Evolutionary conservation across 1,140 invertebrate genomes (phyloP).

Genomic region (Plodia interpunctella): DNA sequence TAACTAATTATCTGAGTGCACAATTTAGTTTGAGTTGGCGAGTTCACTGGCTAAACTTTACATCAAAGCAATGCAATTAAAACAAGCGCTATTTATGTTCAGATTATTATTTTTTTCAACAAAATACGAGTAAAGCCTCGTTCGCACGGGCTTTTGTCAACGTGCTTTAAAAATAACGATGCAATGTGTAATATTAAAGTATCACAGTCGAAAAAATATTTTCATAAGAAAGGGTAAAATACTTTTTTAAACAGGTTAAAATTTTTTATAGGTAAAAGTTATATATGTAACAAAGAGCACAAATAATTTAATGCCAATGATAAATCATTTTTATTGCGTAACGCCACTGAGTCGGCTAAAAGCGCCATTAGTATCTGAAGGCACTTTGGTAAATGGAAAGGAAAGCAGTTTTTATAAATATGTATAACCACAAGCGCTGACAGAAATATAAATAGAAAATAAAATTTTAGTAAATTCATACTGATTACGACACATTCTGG

Average conservation of each 20-base stretch:
- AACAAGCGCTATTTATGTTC: conserved; percentile 7
- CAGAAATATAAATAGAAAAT: background rate
- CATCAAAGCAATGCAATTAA: conserved; percentile 23
- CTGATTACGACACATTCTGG: too few relatives aligned
- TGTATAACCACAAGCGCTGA: background rate
- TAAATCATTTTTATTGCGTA: conserved; percentile 17
- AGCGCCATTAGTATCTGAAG: conserved; percentile 16
- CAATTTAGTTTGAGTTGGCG: conserved; percentile 18
- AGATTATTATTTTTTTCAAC: background rate
- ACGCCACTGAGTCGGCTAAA: conserved; percentile 12
- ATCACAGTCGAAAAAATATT: too few relatives aligned
- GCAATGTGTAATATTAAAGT: too few relatives aligned
- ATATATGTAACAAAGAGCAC: background rate
- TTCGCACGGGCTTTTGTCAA: too few relatives aligned
- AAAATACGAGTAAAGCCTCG: too few relatives aligned
- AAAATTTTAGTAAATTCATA: too few relatives aligned
- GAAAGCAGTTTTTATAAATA: conserved; percentile 17
- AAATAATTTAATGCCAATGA: conserved; percentile 7
- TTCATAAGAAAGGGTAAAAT: too few relatives aligned
- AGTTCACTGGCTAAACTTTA: conserved; percentile 19
- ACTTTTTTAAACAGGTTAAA: too few relatives aligned
- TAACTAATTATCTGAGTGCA: conserved; percentile 28
- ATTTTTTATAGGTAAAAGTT: background rate
- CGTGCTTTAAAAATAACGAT: too few relatives aligned
- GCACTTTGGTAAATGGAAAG: conserved; percentile 18